Evolutionary conservation across 2,113 vertebrate genomes (phyloP).

Genomic region (Pteropus alecto): DNA sequence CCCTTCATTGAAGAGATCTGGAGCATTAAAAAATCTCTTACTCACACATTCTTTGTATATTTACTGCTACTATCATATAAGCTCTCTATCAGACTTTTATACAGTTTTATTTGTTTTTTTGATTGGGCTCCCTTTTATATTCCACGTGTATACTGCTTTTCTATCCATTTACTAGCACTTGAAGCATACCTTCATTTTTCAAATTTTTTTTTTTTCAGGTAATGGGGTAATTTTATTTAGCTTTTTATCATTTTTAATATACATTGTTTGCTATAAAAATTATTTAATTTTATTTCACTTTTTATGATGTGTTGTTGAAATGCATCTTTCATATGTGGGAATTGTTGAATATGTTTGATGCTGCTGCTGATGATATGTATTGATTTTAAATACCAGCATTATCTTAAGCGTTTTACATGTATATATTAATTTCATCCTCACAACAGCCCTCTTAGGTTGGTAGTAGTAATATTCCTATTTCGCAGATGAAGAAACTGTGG

Average conservation of each 20-base stretch:
- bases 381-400: slow-evolving; percentile 18
- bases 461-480: not conserved
- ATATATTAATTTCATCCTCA: not conserved
- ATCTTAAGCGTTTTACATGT: not conserved
- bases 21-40: not conserved
- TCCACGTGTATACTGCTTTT: not conserved
- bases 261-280: not conserved
- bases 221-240: not conserved
- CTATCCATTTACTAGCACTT: not conserved
- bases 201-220: not conserved
- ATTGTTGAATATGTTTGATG: not conserved
- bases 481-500: not conserved
- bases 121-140: not conserved
- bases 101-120: slow-evolving; percentile 37
- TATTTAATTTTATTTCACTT: not conserved
- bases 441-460: not conserved
- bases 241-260: not conserved
- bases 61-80: not conserved
- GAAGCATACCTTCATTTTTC: not conserved
- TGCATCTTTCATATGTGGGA: not conserved
- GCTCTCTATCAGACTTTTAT: not conserved
- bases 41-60: not conserved
- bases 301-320: not conserved
- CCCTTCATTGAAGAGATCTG: not conserved
- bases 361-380: not conserved